Evolutionary conservation across 2,888 invertebrate species (phyloP).

Genomic region (Periphyllus acericola): DNA sequence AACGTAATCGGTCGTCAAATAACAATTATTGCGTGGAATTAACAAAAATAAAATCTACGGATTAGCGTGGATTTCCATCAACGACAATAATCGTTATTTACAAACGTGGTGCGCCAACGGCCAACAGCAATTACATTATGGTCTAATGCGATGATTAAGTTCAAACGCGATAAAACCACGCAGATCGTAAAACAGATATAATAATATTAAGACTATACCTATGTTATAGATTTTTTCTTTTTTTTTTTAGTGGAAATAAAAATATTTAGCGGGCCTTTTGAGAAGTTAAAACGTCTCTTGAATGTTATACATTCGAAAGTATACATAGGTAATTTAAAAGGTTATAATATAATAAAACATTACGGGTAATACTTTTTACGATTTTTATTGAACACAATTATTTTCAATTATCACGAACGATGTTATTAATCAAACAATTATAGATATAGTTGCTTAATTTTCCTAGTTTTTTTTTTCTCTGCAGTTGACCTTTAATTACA

Average conservation of each 20-base stretch:
- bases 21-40: not conserved
- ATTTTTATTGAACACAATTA: slow-evolving; percentile 26
- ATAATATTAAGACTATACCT: no score
- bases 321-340: no score
- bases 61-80: not conserved
- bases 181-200: no score
- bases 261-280: no score
- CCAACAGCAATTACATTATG: no score
- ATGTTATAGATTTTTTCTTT: no score
- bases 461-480: not conserved
- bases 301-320: not conserved
- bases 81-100: not conserved
- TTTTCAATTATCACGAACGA: slow-evolving; percentile 24
- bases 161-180: not conserved
- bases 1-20: not conserved
- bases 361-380: not conserved
- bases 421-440: not conserved
- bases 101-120: not conserved
- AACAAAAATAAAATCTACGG: not conserved
- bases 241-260: no score
- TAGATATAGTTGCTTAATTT: not conserved
- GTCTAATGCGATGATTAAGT: not conserved
- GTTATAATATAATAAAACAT: not conserved
- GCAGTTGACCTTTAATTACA: slow-evolving; percentile 7
- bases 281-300: not conserved